phyloP scores from a whole-genome alignment of 2,113 vertebrate genomes.

The Microcebus jonahi region DNA sequence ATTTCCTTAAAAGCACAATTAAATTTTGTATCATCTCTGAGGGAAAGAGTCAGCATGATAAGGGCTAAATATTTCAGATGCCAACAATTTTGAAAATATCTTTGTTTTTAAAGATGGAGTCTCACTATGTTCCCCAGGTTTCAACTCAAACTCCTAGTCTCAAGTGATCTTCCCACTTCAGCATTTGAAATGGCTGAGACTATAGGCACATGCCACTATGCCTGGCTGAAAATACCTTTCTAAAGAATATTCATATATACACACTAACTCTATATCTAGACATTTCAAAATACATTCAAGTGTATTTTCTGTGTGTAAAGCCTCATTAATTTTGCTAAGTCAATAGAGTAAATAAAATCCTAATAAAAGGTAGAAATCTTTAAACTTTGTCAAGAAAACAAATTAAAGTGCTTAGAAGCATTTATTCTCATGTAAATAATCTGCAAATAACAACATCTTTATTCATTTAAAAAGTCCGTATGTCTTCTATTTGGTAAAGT shows the following conservation, averaged over 20 bases:
- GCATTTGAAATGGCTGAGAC: no score
- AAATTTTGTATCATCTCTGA: slow-evolving; percentile 60
- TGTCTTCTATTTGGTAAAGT: slow-evolving; percentile 28
- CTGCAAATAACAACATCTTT: slow-evolving; percentile 2
- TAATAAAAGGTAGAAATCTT: not conserved
- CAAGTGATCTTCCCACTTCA: no score
- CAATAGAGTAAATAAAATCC: slow-evolving; percentile 42
- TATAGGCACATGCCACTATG: no score
- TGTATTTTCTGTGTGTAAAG: not conserved
- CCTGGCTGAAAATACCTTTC: slow-evolving; percentile 58
- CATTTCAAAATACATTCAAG: not conserved
- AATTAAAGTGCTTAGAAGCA: not conserved
- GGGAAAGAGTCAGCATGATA: slow-evolving; percentile 66
- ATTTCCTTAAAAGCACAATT: slow-evolving; percentile 56
- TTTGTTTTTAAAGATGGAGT: not conserved
- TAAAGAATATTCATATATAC: slow-evolving; percentile 39
- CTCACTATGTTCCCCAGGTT: no score
- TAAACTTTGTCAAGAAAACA: slow-evolving; percentile 19
- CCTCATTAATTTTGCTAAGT: not conserved
- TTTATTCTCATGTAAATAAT: not conserved
- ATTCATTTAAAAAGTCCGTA: slow-evolving; percentile 18
- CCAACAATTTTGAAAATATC: slow-evolving; percentile 68
- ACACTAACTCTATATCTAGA: not conserved
- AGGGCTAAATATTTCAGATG: slow-evolving; percentile 66
- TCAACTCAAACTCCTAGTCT: no score